These are phyloP conservation scores for Cryptoprocta ferox DNA, from an alignment of 2,797 vertebrate genomes.

Conservation along the genomic window DNA sequence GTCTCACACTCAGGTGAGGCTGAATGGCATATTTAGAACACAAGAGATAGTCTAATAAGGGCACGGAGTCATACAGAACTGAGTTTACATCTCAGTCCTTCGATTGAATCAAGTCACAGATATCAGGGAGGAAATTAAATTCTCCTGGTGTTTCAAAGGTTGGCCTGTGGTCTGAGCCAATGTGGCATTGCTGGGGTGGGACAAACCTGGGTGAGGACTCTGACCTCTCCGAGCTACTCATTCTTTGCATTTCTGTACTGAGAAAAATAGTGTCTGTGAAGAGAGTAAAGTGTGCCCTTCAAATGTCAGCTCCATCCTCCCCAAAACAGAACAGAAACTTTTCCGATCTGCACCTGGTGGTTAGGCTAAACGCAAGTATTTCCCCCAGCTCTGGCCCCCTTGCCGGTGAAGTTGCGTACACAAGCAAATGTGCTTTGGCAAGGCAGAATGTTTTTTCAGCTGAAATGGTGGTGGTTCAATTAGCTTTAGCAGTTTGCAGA, in stretches of 20 bases:
- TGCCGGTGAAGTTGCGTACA: constrained; percentile 13
- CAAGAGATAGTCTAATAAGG: neutral
- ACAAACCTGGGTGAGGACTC: too few relatives aligned
- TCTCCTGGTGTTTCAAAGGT: neutral
- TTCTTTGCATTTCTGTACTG: neutral
- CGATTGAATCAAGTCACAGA: neutral
- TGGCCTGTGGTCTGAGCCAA: neutral
- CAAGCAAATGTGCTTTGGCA: constrained; percentile 67
- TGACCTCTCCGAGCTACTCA: neutral
- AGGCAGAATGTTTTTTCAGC: constrained; percentile 70
- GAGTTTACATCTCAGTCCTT: neutral
- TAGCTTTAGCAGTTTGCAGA: constrained; percentile 72
- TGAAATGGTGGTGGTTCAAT: constrained; percentile 73
- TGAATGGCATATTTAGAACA: neutral
- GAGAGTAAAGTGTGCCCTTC: neutral
- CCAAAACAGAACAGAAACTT: neutral
- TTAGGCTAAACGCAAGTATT: neutral
- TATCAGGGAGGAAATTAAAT: neutral
- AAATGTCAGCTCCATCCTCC: neutral
- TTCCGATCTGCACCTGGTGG: constrained; percentile 42
- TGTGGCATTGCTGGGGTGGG: too few relatives aligned
- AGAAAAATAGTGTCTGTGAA: neutral
- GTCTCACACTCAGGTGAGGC: neutral
- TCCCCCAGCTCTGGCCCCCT: neutral
- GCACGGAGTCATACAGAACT: neutral